These are phyloP conservation scores for Clarias platycephalus DNA, from an alignment of 2,797 vertebrate species.

Conservation along the genomic window DNA sequence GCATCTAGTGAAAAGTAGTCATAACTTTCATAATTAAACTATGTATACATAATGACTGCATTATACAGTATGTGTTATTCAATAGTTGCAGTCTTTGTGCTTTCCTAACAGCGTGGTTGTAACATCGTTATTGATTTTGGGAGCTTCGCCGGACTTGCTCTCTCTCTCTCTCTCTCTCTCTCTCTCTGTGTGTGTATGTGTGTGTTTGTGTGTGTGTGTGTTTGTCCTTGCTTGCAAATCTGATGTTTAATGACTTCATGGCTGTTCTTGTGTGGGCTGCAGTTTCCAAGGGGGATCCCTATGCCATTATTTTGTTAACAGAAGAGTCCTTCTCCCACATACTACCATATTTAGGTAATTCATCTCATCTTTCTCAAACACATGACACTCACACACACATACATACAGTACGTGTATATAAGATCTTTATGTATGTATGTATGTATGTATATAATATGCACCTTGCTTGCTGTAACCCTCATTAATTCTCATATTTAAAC, in stretches of 20 bases:
- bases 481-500: conserved; percentile 78
- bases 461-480: conserved; percentile 53
- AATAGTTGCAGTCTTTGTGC: too few relatives aligned
- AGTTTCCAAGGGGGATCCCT: conserved; percentile 64
- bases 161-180: too few relatives aligned
- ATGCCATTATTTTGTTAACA: conserved; percentile 58
- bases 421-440: neutral
- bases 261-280: conserved; percentile 49
- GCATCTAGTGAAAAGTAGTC: neutral
- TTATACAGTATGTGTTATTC: neutral
- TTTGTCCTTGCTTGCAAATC: conserved; percentile 31
- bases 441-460: conserved; percentile 5
- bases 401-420: neutral
- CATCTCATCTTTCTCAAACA: conserved; percentile 25
- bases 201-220: conserved; percentile 33
- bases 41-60: neutral
- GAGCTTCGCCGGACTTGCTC: neutral
- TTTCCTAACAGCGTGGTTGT: neutral
- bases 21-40: neutral
- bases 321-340: conserved; percentile 63
- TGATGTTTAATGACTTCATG: conserved; percentile 36
- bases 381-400: conserved; percentile 11
- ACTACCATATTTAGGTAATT: conserved; percentile 53
- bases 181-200: neutral
- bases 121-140: conserved; percentile 26